Conservation (phyloP, 2,113 vertebrate species). For the Amazona vittata region DNA sequence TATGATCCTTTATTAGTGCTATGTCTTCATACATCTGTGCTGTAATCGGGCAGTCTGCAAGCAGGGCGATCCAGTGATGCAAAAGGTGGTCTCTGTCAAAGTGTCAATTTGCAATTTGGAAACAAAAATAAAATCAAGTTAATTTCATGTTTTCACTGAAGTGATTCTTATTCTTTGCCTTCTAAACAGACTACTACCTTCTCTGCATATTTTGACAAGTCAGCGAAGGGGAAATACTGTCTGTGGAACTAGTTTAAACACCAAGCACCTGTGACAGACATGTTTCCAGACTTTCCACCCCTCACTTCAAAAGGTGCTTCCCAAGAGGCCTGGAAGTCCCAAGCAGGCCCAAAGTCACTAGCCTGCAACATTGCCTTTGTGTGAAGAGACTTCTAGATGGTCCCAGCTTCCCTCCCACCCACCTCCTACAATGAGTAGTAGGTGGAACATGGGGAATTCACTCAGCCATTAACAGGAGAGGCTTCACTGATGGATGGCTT, state of each 20-base stretch:
- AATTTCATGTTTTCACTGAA: background rate
- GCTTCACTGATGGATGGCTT: background rate
- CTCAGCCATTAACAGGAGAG: background rate
- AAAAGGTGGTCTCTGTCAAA: conserved; percentile 90
- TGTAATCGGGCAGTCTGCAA: conserved; percentile 94
- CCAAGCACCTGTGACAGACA: background rate
- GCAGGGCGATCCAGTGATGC: conserved; percentile 97
- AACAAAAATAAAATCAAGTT: conserved; percentile 47
- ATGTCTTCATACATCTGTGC: conserved; percentile 96
- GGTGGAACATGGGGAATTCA: background rate
- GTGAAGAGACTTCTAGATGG: background rate
- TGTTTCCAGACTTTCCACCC: background rate
- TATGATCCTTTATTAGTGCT: conserved; percentile 94
- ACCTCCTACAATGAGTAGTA: background rate
- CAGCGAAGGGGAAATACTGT: background rate
- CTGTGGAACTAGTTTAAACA: background rate
- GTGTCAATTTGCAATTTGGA: background rate
- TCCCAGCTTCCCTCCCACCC: background rate
- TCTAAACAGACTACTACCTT: background rate
- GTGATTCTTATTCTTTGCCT: background rate
- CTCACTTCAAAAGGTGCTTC: background rate
- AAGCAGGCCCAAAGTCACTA: background rate
- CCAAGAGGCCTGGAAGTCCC: background rate
- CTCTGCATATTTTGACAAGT: background rate
- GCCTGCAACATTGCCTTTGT: background rate